A percentile compares a stretch with the other conserved stretches of the same genome.
Evolutionary conservation across 2,113 vertebrate species (phyloP).

Genomic region (Campylorhamphus procurvoides): DNA sequence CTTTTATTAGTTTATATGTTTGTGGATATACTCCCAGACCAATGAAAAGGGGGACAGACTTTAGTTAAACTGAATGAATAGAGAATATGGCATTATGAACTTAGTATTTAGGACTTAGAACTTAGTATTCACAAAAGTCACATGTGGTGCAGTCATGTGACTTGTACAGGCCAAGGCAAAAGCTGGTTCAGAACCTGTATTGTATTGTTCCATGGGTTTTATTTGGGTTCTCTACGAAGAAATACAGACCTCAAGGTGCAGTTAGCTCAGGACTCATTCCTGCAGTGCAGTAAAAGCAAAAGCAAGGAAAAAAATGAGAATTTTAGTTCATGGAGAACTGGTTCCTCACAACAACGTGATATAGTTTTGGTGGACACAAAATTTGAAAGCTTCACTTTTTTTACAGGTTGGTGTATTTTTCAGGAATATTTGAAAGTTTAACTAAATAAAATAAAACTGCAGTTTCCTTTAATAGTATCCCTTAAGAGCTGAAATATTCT

Average conservation of each 20-base stretch:
- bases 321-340: not conserved
- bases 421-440: not conserved
- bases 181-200: not conserved
- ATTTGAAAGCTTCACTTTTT: not conserved
- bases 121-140: not conserved
- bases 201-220: not conserved
- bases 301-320: not conserved
- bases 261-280: too few species aligned
- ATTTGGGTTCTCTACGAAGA: not conserved
- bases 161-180: not conserved
- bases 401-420: not conserved
- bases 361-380: not conserved
- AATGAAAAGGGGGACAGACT: not conserved
- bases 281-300: not conserved
- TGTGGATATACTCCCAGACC: not conserved
- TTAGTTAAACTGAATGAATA: not conserved
- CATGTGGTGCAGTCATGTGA: fast-evolving
- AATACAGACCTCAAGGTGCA: not conserved
- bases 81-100: not conserved
- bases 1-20: not conserved
- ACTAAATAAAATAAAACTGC: not conserved
- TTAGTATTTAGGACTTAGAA: not conserved
- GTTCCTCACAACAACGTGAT: not conserved
- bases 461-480: not conserved
- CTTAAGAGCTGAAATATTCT: not conserved